Evolutionary conservation across 2,888 invertebrate species (phyloP), one percentile per base, ranked within the genome.

Genomic region (Apocheima hispidaria): DNA sequence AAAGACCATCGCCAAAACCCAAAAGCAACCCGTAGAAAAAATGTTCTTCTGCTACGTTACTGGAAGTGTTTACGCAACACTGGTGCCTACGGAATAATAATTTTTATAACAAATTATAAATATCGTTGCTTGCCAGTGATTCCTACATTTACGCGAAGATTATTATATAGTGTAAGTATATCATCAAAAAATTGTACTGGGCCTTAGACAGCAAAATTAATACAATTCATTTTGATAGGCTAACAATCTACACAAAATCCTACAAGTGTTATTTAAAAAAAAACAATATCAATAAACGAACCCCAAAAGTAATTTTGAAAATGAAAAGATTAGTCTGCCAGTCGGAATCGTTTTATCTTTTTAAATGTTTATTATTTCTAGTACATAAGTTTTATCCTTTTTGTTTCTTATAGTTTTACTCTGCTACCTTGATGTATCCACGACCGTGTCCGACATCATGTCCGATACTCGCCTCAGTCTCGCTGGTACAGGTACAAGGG

Each of bases 401-500:
- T n/a, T n/a, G n/a, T n/a, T n/a, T n/a, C n/a, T n/a, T 28, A 28
- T 28, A 28, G 9, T n/a, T 33, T 36, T 36, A 16, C 16, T 38
- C 9, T 38, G 6, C 18, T 2, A 18, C 7, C 33, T 38, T 18
- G 18, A 38, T 38, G 18, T 14, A 55, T 12, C 28, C 38, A 30
- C n/a, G n/a, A n/a, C 28, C 26, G 44, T 56, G 1, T 50, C 52
- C 57, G 57, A 60, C 66, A 61, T 58, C 63, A 51, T 44, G 40
- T 40, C 38, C 20, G 21, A 33, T 38, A 38, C 38, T 0, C 1
- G 3, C 9, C 7, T 2, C 14, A 12, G 12, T 2, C n/a, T n/a
- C 26, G 23, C 36, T 30, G 56, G 14, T 44, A 21, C 0, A 16
- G 2, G n/a, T n/a, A n/a, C n/a, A n/a, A 16, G 16, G 4, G 2